Conservation (phyloP, 2,797 vertebrate species). For the Sparidentex hasta region DNA sequence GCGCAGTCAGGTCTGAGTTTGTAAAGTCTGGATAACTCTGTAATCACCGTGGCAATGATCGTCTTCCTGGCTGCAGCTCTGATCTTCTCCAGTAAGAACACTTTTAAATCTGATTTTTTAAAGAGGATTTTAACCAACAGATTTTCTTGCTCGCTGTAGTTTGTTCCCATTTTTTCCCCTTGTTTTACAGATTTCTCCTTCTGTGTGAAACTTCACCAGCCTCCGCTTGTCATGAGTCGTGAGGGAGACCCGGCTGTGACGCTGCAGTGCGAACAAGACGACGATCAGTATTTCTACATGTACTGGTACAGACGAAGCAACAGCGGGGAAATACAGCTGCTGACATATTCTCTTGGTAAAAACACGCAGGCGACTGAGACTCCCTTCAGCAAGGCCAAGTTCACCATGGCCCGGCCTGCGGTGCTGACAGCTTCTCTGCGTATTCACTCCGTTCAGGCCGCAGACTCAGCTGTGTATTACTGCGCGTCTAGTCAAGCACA, state of each 20-base stretch:
- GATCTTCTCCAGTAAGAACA: conserved; percentile 48
- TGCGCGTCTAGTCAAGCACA: conserved; percentile 71
- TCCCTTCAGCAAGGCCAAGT: conserved; percentile 51
- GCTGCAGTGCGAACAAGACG: conserved; percentile 67
- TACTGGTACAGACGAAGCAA: conserved; percentile 75
- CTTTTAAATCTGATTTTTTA: background rate
- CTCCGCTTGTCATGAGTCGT: background rate
- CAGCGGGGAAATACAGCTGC: conserved; percentile 28
- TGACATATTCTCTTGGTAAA: conserved; percentile 36
- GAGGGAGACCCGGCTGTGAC: background rate
- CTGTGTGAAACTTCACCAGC: conserved; percentile 56
- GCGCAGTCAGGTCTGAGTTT: too few species aligned
- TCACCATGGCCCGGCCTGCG: conserved; percentile 46
- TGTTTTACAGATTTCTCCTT: conserved; percentile 23
- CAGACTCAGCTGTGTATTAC: conserved; percentile 76
- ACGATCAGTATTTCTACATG: conserved; percentile 43
- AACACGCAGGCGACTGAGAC: fast-evolving
- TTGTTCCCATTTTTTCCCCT: background rate
- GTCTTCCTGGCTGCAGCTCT: background rate
- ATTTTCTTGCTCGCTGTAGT: too few species aligned
- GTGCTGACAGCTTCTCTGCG: conserved; percentile 24
- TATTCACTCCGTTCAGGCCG: conserved; percentile 1
- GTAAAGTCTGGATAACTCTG: background rate
- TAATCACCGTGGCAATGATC: conserved; percentile 2
- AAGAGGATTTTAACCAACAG: too few species aligned